phyloP scores from a whole-genome alignment of 2,113 vertebrate genomes.

The Muntiacus muntjak region DNA sequence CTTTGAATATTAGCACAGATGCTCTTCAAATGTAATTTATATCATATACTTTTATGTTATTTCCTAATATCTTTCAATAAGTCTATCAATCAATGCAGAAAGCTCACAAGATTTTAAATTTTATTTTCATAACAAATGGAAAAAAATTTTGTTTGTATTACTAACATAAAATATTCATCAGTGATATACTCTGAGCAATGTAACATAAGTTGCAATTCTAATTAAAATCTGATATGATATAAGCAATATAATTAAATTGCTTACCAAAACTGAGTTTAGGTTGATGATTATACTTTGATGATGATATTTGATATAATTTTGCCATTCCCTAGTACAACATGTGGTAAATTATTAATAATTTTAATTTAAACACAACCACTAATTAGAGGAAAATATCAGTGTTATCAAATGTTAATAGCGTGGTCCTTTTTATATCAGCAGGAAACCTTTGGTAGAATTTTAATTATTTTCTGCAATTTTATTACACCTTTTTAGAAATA shows the following conservation, averaged over 20 bases:
- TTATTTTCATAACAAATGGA: neutral
- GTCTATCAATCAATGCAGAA: slow-evolving; percentile 43
- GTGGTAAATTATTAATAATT: slow-evolving; percentile 3
- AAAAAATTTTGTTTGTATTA: slow-evolving; percentile 39
- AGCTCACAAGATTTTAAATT: neutral
- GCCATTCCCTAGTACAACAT: neutral
- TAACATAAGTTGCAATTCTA: slow-evolving; percentile 54
- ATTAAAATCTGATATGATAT: slow-evolving; percentile 41
- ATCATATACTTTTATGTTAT: neutral
- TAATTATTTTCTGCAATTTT: slow-evolving; percentile 28
- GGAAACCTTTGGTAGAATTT: neutral
- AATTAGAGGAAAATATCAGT: slow-evolving; percentile 36
- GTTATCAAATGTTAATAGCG: slow-evolving; percentile 29
- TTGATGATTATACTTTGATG: slow-evolving; percentile 50
- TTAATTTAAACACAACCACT: slow-evolving; percentile 50
- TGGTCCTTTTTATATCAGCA: neutral
- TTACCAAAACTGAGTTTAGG: slow-evolving; percentile 56
- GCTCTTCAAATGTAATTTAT: neutral
- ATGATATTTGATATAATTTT: slow-evolving; percentile 29
- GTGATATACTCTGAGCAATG: neutral
- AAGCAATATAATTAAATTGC: slow-evolving; percentile 54
- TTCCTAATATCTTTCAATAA: neutral
- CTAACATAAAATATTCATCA: slow-evolving; percentile 33
- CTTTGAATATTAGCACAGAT: neutral
- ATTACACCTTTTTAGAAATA: neutral